Evolutionary conservation across 2,888 invertebrate species (phyloP).

Genomic region (Drosophila pseudotakahashii): DNA sequence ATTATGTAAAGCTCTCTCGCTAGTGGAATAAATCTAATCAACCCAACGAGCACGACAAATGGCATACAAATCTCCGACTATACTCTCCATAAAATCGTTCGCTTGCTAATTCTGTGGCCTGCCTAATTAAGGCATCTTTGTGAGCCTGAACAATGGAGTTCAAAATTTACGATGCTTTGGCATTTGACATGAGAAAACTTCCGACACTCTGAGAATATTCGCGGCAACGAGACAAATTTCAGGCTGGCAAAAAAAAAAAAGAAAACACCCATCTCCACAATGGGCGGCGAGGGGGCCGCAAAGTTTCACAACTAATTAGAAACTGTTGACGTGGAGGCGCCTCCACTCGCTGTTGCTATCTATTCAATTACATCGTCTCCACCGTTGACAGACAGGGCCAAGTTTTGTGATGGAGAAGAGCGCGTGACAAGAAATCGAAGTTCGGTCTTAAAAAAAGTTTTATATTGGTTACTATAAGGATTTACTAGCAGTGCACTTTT

Average conservation of each 20-base stretch:
- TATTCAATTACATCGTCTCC: constrained; percentile 48
- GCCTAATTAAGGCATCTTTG: constrained; percentile 34
- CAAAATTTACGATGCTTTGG: constrained; percentile 42
- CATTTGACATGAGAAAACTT: constrained; percentile 63
- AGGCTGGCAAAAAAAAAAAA: constrained; percentile 19
- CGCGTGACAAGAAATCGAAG: constrained; percentile 14
- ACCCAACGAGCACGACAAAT: constrained; percentile 29
- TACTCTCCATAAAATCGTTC: constrained; percentile 17
- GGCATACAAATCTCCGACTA: constrained; percentile 17
- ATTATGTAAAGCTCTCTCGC: neutral
- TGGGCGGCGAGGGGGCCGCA: constrained; percentile 14
- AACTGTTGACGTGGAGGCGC: constrained; percentile 40
- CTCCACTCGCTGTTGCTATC: constrained; percentile 13
- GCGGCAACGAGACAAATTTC: constrained; percentile 30
- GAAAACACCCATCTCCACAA: constrained; percentile 6
- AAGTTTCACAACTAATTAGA: constrained; percentile 58
- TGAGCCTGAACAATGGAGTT: constrained; percentile 50
- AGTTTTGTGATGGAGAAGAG: constrained; percentile 4
- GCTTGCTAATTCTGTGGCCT: constrained; percentile 29
- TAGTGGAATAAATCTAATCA: constrained; percentile 3
- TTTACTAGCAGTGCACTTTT: too few species aligned
- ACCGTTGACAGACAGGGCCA: constrained; percentile 1
- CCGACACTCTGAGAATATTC: constrained; percentile 42
- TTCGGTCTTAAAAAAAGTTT: neutral
- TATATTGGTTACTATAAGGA: too few species aligned